Conservation (phyloP, 2,888 invertebrate genomes). For the Melieria crassipennis region DNA sequence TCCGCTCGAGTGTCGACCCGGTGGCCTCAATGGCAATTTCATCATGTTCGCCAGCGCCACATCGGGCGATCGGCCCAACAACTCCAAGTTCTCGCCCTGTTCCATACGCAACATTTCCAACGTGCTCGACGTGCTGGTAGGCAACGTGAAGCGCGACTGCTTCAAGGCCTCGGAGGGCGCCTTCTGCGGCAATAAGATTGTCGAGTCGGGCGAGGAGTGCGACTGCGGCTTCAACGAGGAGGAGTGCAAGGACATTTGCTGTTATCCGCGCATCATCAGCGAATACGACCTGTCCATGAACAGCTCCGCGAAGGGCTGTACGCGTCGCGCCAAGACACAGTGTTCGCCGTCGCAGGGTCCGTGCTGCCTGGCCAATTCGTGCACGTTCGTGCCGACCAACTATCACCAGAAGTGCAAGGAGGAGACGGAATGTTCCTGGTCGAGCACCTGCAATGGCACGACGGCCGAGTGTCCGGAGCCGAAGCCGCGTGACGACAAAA, state of each 20-base stretch:
- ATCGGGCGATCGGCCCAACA: slow-evolving; percentile 96
- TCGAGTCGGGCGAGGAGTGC: slow-evolving; percentile 97
- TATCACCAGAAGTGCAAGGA: slow-evolving; percentile 79
- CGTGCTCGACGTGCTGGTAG: slow-evolving; percentile 91
- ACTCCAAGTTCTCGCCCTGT: slow-evolving; percentile 96
- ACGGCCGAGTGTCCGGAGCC: slow-evolving; percentile 90
- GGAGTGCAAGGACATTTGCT: slow-evolving; percentile 93
- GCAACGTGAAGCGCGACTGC: slow-evolving; percentile 91
- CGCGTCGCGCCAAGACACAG: slow-evolving; percentile 78
- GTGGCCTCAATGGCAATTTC: slow-evolving; percentile 93
- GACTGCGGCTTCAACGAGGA: slow-evolving; percentile 94
- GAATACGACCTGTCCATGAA: slow-evolving; percentile 76
- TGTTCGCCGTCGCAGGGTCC: slow-evolving; percentile 96
- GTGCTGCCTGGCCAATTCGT: slow-evolving; percentile 85
- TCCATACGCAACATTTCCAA: slow-evolving; percentile 94
- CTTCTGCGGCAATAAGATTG: slow-evolving; percentile 99
- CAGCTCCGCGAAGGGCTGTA: slow-evolving; percentile 81
- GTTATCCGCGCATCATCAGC: slow-evolving; percentile 86
- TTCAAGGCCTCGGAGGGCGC: slow-evolving; percentile 92
- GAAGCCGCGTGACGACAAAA: slow-evolving; percentile 82
- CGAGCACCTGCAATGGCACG: slow-evolving; percentile 85
- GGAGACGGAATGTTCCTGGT: slow-evolving; percentile 90
- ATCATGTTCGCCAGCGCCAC: slow-evolving; percentile 99
- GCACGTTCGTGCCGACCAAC: slow-evolving; percentile 77
- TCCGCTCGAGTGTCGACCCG: slow-evolving; percentile 89